Evolutionary conservation across 30 jellyfish, hydroid and myxozoan species (phyloP).

Genomic region (Phacellophora camtschatica): DNA sequence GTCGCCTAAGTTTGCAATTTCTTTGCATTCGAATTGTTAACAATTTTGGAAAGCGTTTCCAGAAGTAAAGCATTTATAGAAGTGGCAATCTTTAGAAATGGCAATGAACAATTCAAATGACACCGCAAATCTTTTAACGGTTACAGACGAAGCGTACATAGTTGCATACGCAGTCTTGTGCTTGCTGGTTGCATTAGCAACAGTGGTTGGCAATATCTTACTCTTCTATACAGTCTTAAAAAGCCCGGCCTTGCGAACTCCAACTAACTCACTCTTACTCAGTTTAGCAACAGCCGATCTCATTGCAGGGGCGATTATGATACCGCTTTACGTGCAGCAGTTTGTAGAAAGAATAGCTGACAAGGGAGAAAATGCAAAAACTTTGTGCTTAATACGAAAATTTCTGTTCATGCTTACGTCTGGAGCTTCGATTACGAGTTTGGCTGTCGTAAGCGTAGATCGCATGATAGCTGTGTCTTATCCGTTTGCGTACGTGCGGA

Average conservation of each 20-base stretch:
- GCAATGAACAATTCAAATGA: background rate
- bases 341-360: background rate
- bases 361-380: background rate
- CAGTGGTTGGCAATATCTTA: conserved; percentile 44
- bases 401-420: conserved; percentile 71
- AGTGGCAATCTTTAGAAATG: no score
- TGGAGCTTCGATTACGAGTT: conserved; percentile 70
- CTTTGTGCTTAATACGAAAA: conserved; percentile 46
- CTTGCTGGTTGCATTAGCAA: conserved; percentile 31
- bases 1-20: no score
- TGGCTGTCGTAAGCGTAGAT: conserved; percentile 74
- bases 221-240: conserved; percentile 39
- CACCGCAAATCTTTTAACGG: background rate
- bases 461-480: conserved; percentile 69
- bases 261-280: conserved; percentile 60
- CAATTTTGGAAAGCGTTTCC: no score
- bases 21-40: no score
- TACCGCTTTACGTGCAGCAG: conserved; percentile 62
- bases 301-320: conserved; percentile 70
- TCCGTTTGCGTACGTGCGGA: conserved; percentile 70
- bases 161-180: conserved; percentile 29
- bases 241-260: conserved; percentile 37
- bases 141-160: conserved; percentile 1
- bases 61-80: no score
- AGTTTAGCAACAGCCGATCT: conserved; percentile 82